These are phyloP conservation scores for Periplaneta americana DNA, from an alignment of 1,140 invertebrate species.

Conservation along the genomic window DNA sequence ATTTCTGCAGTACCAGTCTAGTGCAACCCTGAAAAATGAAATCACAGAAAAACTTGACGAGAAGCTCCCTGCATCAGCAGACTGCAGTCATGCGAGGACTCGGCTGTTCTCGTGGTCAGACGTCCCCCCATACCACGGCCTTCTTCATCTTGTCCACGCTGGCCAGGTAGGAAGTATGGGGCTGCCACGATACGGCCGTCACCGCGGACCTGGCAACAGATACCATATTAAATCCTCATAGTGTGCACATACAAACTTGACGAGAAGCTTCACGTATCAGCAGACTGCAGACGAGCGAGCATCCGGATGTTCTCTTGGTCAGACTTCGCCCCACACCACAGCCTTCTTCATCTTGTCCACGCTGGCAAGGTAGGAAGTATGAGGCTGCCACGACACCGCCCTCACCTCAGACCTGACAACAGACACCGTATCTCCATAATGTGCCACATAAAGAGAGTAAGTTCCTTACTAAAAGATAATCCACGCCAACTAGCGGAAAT, in stretches of 20 bases:
- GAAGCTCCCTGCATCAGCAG: neutral
- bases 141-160: conserved; percentile 83
- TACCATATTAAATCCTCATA: no score
- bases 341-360: conserved; percentile 82
- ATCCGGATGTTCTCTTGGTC: neutral
- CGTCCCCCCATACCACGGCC: conserved; percentile 78
- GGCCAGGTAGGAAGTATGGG: conserved; percentile 75
- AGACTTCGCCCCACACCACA: conserved; percentile 73
- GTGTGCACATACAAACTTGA: neutral
- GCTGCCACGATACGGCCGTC: conserved; percentile 88
- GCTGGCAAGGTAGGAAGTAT: conserved; percentile 75
- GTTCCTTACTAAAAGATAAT: no score
- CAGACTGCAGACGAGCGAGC: neutral
- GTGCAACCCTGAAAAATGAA: neutral
- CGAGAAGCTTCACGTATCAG: neutral
- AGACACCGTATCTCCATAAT: no score
- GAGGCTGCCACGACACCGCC: conserved; percentile 88
- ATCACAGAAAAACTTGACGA: neutral
- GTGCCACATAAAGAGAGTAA: no score
- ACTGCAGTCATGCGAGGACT: neutral
- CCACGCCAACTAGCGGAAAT: no score
- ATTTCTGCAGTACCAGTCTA: neutral
- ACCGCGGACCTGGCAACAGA: conserved; percentile 67
- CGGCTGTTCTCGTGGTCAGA: conserved; percentile 3
- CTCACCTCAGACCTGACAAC: conserved; percentile 73